Conservation (phyloP, 2,888 invertebrate genomes). For the Brenthis hecate region DNA sequence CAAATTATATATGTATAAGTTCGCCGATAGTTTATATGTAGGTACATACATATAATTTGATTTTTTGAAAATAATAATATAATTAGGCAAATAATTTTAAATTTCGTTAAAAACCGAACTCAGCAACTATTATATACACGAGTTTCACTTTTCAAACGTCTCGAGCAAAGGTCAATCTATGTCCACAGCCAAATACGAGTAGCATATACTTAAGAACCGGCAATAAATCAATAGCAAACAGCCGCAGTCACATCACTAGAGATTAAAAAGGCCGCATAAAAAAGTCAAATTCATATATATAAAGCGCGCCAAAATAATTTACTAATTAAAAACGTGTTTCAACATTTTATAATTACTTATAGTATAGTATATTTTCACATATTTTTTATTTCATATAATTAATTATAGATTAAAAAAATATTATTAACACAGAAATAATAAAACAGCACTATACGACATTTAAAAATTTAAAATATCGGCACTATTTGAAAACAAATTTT, state of each 20-base stretch:
- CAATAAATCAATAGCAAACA: conserved; percentile 34
- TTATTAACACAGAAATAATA: too few species aligned
- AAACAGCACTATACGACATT: too few species aligned
- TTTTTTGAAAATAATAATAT: not conserved
- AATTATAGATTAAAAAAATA: too few species aligned
- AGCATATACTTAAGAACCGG: conserved; percentile 29
- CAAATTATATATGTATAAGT: too few species aligned
- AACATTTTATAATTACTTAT: not conserved
- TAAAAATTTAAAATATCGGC: too few species aligned
- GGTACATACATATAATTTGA: too few species aligned
- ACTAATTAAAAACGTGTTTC: not conserved
- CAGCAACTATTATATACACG: not conserved
- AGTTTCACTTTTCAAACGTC: conserved; percentile 5
- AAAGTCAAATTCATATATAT: not conserved
- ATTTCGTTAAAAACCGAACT: not conserved
- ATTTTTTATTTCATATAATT: too few species aligned
- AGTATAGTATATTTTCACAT: too few species aligned
- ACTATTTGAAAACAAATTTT: too few species aligned
- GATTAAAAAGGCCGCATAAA: conserved; percentile 28
- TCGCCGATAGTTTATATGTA: too few species aligned
- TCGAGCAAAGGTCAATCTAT: conserved; percentile 4
- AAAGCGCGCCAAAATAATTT: conserved; percentile 22
- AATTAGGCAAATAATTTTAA: not conserved
- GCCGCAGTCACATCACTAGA: conserved; percentile 37
- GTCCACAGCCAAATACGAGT: conserved; percentile 18